Evolutionary conservation across 2,797 vertebrate genomes (phyloP).

Genomic region (Setipinna tenuifilis): DNA sequence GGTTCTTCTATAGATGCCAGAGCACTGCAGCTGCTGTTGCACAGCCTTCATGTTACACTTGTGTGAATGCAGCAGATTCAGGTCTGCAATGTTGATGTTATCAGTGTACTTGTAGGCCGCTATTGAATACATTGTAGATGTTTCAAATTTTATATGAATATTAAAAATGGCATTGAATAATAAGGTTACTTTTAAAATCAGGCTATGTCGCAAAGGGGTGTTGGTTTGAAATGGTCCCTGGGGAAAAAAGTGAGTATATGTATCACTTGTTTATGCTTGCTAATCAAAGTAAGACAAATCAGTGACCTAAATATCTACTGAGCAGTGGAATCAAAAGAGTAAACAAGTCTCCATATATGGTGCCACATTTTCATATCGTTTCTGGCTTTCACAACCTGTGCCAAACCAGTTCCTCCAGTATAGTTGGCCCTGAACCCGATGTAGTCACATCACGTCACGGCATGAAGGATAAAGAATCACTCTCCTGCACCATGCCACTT

Average conservation of each 20-base stretch:
- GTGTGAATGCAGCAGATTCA: too few species aligned
- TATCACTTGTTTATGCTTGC: too few species aligned
- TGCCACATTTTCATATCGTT: not conserved
- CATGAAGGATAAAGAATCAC: constrained; percentile 24
- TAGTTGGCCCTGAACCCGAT: constrained; percentile 24
- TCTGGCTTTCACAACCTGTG: constrained; percentile 7
- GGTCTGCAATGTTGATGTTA: not conserved
- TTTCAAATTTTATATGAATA: not conserved
- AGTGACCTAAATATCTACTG: too few species aligned
- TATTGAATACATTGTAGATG: not conserved
- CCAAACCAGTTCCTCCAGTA: constrained; percentile 53
- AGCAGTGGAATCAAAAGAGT: too few species aligned
- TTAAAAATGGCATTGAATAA: too few species aligned
- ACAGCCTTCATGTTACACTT: too few species aligned
- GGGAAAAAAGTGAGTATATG: too few species aligned
- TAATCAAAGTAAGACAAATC: too few species aligned
- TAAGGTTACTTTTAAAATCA: not conserved
- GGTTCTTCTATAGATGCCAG: constrained; percentile 34
- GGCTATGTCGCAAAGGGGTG: too few species aligned
- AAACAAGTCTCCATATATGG: not conserved
- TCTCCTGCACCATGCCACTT: constrained; percentile 40
- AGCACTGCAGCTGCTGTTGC: too few species aligned
- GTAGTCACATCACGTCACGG: constrained; percentile 36
- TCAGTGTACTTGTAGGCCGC: not conserved
- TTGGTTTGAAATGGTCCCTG: too few species aligned